phyloP scores from a whole-genome alignment of 1,140 invertebrate species.

The Ephestia elutella region DNA sequence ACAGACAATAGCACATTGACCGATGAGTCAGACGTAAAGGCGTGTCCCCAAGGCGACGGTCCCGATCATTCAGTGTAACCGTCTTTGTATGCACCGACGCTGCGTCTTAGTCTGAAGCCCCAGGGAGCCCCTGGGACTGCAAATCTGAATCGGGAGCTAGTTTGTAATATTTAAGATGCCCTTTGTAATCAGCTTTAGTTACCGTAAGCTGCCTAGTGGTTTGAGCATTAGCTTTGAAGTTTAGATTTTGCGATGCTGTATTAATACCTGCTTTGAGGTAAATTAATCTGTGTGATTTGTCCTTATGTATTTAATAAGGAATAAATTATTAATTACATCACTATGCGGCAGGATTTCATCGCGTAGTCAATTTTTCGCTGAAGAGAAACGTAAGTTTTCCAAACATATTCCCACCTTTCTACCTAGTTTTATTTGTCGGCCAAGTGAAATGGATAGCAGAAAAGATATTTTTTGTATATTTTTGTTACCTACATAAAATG shows the following conservation, averaged over 20 bases:
- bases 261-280: neutral
- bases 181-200: conserved; percentile 43
- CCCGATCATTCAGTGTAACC: conserved; percentile 14
- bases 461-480: too few species aligned
- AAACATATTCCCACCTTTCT: too few species aligned
- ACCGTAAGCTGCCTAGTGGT: conserved; percentile 17
- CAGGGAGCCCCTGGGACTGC: conserved; percentile 17
- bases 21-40: conserved; percentile 8
- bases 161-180: conserved; percentile 50
- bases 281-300: too few species aligned
- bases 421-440: too few species aligned
- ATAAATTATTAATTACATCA: too few species aligned
- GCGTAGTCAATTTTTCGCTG: too few species aligned
- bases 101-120: conserved; percentile 31
- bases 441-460: too few species aligned
- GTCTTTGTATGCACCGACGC: conserved; percentile 38
- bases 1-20: neutral
- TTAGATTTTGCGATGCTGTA: neutral
- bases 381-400: too few species aligned
- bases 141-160: conserved; percentile 42
- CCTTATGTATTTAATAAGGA: too few species aligned
- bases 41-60: neutral
- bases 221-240: conserved; percentile 7
- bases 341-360: too few species aligned
- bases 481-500: too few species aligned